Evolutionary conservation across 2,113 vertebrate species (phyloP).

Genomic region (Anolis carolinensis): DNA sequence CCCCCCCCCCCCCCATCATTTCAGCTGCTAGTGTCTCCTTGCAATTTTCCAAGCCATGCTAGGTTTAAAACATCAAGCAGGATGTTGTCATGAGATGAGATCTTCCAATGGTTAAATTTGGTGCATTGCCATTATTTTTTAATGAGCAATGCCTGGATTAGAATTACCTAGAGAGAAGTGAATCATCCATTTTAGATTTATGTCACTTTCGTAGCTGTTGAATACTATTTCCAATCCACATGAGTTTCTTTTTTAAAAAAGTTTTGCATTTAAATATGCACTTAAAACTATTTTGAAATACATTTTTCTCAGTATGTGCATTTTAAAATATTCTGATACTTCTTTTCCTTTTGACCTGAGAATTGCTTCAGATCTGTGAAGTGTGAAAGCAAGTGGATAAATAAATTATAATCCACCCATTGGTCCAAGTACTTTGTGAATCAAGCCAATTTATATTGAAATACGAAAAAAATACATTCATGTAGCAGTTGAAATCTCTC

Average conservation of each 20-base stretch:
- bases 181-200: not conserved
- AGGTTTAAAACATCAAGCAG: not conserved
- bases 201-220: not conserved
- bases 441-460: not conserved
- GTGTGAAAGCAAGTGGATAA: not conserved
- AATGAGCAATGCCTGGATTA: not conserved
- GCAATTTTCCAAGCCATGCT: not conserved
- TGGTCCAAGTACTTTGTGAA: not conserved
- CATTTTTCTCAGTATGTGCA: not conserved
- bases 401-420: not conserved
- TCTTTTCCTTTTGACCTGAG: not conserved
- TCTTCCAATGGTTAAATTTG: not conserved
- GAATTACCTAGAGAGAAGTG: not conserved
- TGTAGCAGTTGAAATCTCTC: not conserved
- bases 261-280: not conserved
- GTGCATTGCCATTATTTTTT: not conserved
- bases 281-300: not conserved
- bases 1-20: no score
- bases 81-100: not conserved
- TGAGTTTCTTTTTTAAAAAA: not conserved
- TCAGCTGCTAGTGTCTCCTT: not conserved
- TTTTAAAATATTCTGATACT: not conserved
- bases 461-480: not conserved
- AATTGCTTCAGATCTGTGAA: not conserved
- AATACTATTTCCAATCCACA: not conserved